phyloP scores from a whole-genome alignment of 2,113 vertebrate genomes.

The Percopsis transmontana region DNA sequence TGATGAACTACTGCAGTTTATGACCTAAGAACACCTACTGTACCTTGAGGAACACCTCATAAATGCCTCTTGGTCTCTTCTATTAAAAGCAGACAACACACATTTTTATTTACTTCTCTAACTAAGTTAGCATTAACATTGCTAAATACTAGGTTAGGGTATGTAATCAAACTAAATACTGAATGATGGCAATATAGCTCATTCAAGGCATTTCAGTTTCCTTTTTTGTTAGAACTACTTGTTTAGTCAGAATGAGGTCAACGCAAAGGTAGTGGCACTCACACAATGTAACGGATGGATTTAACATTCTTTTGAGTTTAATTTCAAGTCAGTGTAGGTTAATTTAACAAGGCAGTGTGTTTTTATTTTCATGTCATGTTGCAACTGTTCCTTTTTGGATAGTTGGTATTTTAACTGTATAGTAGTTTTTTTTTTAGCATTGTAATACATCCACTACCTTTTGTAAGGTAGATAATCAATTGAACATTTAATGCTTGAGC shows the following conservation, averaged over 20 bases:
- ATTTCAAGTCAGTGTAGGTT: conserved; percentile 14
- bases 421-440: conserved; percentile 90
- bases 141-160: conserved; percentile 33
- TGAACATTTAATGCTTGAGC: conserved; percentile 93
- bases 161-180: conserved; percentile 35
- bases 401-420: conserved; percentile 91
- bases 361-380: conserved; percentile 50
- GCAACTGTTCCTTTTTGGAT: conserved; percentile 91
- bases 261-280: background rate
- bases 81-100: conserved; percentile 38
- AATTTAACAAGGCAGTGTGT: conserved; percentile 34
- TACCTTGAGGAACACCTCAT: conserved; percentile 29
- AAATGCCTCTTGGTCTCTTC: conserved; percentile 34
- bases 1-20: conserved; percentile 13
- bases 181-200: conserved; percentile 23
- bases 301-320: conserved; percentile 18
- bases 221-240: background rate
- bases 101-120: conserved; percentile 20
- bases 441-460: conserved; percentile 92
- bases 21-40: conserved; percentile 6
- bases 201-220: no score
- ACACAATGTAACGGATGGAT: background rate
- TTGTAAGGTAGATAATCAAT: conserved; percentile 88
- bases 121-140: conserved; percentile 19
- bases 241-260: background rate